These are phyloP conservation scores for Tachysurus vachellii DNA, from an alignment of 2,113 vertebrate species.

Conservation along the genomic window DNA sequence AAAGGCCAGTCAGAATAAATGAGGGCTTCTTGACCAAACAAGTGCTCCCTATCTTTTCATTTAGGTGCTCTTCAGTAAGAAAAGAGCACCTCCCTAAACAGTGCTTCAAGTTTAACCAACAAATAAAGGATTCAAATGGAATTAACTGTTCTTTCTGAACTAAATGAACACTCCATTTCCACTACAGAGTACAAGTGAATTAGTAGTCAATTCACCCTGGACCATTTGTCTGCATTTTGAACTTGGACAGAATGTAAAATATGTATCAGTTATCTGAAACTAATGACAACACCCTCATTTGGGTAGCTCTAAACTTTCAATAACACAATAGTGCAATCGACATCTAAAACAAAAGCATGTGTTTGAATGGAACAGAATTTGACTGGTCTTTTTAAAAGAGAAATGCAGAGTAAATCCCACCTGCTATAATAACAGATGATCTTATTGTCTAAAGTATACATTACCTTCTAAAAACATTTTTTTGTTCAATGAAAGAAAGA, in stretches of 20 bases:
- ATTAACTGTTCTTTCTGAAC: conserved; percentile 11
- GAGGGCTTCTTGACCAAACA: neutral
- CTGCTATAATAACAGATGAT: neutral
- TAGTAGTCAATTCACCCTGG: conserved; percentile 18
- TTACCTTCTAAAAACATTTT: neutral
- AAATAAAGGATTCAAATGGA: neutral
- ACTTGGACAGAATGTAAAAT: neutral
- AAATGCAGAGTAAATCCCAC: neutral
- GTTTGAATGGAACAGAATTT: neutral
- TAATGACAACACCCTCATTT: neutral
- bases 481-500: neutral
- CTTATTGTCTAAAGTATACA: neutral
- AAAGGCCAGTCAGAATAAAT: neutral
- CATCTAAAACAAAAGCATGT: neutral
- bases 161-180: neutral
- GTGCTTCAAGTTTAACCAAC: conserved; percentile 49
- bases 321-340: neutral
- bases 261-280: neutral
- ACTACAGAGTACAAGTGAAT: conserved; percentile 20
- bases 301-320: neutral
- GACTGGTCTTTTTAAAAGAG: neutral
- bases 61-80: conserved; percentile 29
- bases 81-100: conserved; percentile 22
- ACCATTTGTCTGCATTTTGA: conserved; percentile 5
- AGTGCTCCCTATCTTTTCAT: conserved; percentile 22